These are phyloP conservation scores for Nibea albiflora DNA, from an alignment of 2,113 vertebrate species.

Conservation along the genomic window DNA sequence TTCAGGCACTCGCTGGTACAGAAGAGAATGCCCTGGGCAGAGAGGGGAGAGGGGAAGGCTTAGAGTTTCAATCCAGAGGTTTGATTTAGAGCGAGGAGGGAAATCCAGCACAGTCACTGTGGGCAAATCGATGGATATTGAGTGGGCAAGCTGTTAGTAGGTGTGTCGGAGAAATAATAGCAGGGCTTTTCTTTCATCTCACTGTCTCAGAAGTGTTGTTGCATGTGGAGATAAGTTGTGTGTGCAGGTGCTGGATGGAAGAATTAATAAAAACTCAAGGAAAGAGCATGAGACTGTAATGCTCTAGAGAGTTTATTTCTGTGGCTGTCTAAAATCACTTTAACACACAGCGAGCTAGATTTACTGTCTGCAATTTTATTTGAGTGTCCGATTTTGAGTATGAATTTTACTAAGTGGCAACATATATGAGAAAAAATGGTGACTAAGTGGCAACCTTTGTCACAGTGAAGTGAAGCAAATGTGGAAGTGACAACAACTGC, in stretches of 20 bases:
- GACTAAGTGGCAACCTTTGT: too few species aligned
- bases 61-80: slow-evolving; percentile 38
- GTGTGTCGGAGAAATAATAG: slow-evolving; percentile 57
- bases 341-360: neutral
- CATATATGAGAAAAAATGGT: too few species aligned
- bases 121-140: slow-evolving; percentile 47
- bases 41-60: slow-evolving; percentile 13
- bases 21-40: slow-evolving; percentile 90
- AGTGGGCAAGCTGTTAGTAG: slow-evolving; percentile 53
- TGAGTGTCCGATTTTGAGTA: neutral
- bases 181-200: slow-evolving; percentile 32
- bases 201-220: slow-evolving; percentile 34
- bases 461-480: too few species aligned
- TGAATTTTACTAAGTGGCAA: neutral
- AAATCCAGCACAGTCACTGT: slow-evolving; percentile 41
- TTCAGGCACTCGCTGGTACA: slow-evolving; percentile 88
- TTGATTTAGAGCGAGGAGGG: slow-evolving; percentile 35
- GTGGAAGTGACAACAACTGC: too few species aligned
- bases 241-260: slow-evolving; percentile 21
- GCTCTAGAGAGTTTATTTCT: neutral
- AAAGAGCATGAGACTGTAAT: neutral
- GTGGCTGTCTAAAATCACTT: neutral
- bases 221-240: slow-evolving; percentile 24
- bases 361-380: neutral
- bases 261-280: neutral